Evolutionary conservation across 2,888 invertebrate species (phyloP), one percentile per base, ranked within the genome.

Genomic region (Baronia brevicornis): DNA sequence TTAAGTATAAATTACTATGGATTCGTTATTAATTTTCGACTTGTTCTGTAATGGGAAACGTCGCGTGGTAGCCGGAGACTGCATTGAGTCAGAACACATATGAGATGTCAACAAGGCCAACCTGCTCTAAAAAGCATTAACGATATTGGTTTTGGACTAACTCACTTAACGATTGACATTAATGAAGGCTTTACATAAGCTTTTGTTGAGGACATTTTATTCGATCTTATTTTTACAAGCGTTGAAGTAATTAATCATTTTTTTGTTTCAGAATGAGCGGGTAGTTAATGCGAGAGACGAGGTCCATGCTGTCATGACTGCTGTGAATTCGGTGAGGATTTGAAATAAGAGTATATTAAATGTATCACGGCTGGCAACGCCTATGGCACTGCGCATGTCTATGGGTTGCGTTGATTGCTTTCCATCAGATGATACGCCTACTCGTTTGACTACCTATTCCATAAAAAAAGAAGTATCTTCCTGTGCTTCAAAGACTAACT

Each of bases 321-420:
- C 88, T 63, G 86, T 88, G 62, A 88, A 88, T 78, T 86, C 88
- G 87, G 88, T 88, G 74, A 88, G 88, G 51, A 46, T 43, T 43
- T 45, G 3, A 10, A 23, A 11, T n/a, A 15, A 9, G 0, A 21
- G 5, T 22, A 20, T 20, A 20, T 7, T 20, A 7, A 3, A 7
- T 7, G 5, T n/a, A n/a, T n/a, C n/a, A n/a, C n/a, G n/a, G n/a
- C n/a, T n/a, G n/a, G n/a, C n/a, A n/a, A n/a, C n/a, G n/a, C n/a
- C n/a, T n/a, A n/a, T n/a, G n/a, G n/a, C n/a, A n/a, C n/a, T n/a
- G n/a, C n/a, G n/a, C n/a, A n/a, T n/a, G n/a, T n/a, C n/a, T n/a
- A n/a, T n/a, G n/a, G n/a, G n/a, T n/a, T n/a, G n/a, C n/a, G n/a
- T n/a, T n/a, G n/a, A n/a, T n/a, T n/a, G n/a, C n/a, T n/a, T n/a